Base-by-base conservation (phyloP, 2,113 vertebrate species). In the Eonycteris spelaea region DNA sequence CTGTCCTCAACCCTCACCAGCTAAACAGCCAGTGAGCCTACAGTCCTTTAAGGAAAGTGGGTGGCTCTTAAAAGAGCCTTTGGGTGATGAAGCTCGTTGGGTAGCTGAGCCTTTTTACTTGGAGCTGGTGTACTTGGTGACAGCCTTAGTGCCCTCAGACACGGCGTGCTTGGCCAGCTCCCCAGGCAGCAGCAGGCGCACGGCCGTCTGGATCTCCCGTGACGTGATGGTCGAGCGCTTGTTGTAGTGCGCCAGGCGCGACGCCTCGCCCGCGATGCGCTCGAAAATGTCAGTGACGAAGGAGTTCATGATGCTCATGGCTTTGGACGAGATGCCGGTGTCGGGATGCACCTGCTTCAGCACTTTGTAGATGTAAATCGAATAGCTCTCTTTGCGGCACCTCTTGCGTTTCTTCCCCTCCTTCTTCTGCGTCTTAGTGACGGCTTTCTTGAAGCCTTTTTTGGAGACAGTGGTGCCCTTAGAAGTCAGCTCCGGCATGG, bases 31-130 rank as follows among this genome's bases (percentile, higher is more conserved):
- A 45, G 43, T 7, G 43, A 88, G 55, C 12, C 5, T 5, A 86
- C 91, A 94, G 82, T 43, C 18, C n/a, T 68, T 55, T 6, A 9
- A 0, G 0, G 9, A 1, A 21, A 10, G 0, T 0, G 0, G 0
- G 91, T 80, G 94, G 97, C 91, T 97, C 97, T 97, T 6, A 96
- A 96, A 97, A 97, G 97, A 97, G 89, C 93, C 96, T 96, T 97
- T 97, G 93, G 43, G 48, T 11, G 1, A 0, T 15, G 6, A 48
- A 53, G 30, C 10, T 45, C 43, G 43, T 45, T 45, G 43, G 43
- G 43, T 45, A 45, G 4, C 48, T 19, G 19, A 53, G 6, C 10
- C 18, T 4, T 6, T 33, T 90, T 26, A 97, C 6, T 96, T 95
- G 35, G 97, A 86, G 35, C 95, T 97, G 12, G 94, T 97, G 51